Base-by-base conservation (phyloP, 2,888 invertebrate genomes). In the Helicoverpa assulta region DNA sequence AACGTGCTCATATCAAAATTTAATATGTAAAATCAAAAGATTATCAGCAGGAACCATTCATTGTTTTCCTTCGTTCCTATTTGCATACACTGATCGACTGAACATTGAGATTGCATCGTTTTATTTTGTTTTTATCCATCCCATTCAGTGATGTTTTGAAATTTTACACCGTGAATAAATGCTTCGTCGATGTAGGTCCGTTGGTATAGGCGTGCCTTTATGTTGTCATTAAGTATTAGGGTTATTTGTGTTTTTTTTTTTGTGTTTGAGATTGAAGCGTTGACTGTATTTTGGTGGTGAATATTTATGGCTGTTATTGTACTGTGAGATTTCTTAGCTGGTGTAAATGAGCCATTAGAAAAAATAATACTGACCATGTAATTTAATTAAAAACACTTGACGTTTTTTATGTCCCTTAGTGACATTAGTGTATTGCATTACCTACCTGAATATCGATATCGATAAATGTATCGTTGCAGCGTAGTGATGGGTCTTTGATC, bases 41-140 rank as follows among this genome's bases (percentile, higher is more conserved):
- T 94, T 91, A 94, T 94, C 94, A 90, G 83, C 90, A 89, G 92
- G 92, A 93, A 92, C 91, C 80, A 79, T 78, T 90, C 90, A 93
- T 93, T 94, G 94, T 95, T 92, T 93, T 89, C 90, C 40, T 57
- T 47, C 71, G 52, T 56, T 26, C 90, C 86, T 89, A 94, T 94
- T 94, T 94, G 93, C 94, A 94, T 94, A 94, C 88, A 90, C 91
- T 91, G 91, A 90, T 87, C 81, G 81, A 71, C 86, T 85, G 86
- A 80, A 78, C 68, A 89, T 90, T 87, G 87, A 86, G 87, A 86
- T 81, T 70, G 83, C 76, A 85, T 86, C 80, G 86, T 88, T 73
- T 75, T 64, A 73, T 80, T 81, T 84, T 84, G 75, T 86, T 84
- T 85, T 88, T 87, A 87, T 87, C 80, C 69, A n/a, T 74, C 62